Base-by-base conservation (phyloP, 1,140 invertebrate genomes). In the Sesamia nonagrioides region DNA sequence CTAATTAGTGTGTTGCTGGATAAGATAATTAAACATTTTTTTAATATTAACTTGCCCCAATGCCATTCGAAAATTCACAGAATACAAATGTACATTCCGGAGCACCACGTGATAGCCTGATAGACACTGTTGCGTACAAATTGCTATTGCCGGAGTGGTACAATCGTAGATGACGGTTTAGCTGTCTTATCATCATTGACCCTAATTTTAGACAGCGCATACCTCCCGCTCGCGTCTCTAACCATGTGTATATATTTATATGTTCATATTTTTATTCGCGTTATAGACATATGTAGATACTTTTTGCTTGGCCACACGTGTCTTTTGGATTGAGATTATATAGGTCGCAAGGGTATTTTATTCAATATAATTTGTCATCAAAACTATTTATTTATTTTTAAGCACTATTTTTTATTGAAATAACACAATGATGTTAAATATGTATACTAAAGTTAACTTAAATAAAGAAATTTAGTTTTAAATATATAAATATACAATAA, bases 111-210 rank as follows among this genome's bases (percentile, higher is more conserved):
- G 54, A n/a, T 54, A 3, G 27, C 11, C 6, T 18, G 54, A n/a
- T 54, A 3, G 27, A 3, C 3, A 42, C 15, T 58, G 35, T 42
- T 18, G 17, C 50, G 17, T 42, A 42, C 18, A 63, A 60, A 60
- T 50, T n/a, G 21, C 6, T 48, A 75, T 21, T 61, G 78, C 61
- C 80, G 74, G 72, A 56, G 40, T 33, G 58, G 77, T 76, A 63
- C 50, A 50, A 71, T 84, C 78, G 73, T 82, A 76, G 83, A 86
- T 84, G 84, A 88, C 85, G 61, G 85, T 88, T 89, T 89, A 88
- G 88, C 84, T 80, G 85, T 81, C 85, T 86, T 87, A 86, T 91
- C 84, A 90, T 88, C 89, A 90, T 92, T 92, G 91, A 91, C 89
- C 91, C 82, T 92, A 92, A 92, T 92, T 92, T 92, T 86, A 87